These are phyloP conservation scores for Tetragnatha versicolor DNA, from an alignment of 1,140 invertebrate genomes.

Conservation along the genomic window DNA sequence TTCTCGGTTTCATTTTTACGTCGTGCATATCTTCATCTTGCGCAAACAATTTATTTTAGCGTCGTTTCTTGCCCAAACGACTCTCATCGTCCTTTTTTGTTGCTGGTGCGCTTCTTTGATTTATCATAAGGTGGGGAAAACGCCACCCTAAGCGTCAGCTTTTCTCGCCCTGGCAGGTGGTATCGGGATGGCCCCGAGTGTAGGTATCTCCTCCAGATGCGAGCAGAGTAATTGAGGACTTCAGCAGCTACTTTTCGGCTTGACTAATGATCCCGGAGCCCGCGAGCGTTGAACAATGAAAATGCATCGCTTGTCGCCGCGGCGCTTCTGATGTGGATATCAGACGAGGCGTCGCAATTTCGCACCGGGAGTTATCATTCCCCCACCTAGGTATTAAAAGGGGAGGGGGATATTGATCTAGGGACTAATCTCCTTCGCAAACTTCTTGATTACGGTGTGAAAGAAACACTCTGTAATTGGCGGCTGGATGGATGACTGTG, in stretches of 20 bases:
- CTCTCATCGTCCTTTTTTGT: conserved; percentile 6
- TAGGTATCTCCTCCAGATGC: conserved; percentile 18
- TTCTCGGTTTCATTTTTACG: background rate
- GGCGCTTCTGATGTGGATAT: conserved; percentile 9
- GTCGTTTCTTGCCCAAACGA: conserved; percentile 10
- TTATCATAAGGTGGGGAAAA: conserved; percentile 45
- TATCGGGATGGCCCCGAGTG: conserved; percentile 1
- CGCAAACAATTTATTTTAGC: conserved; percentile 46
- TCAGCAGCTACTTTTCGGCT: conserved; percentile 45
- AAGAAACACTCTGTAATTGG: too few species aligned
- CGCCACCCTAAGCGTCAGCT: conserved; percentile 45
- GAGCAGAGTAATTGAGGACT: conserved; percentile 29
- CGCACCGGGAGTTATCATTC: too few species aligned
- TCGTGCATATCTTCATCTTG: conserved; percentile 45
- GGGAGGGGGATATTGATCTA: too few species aligned
- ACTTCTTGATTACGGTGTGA: too few species aligned
- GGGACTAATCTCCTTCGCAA: too few species aligned
- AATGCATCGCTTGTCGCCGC: background rate
- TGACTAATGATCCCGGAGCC: conserved; percentile 31
- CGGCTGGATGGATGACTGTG: too few species aligned
- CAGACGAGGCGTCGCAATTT: background rate
- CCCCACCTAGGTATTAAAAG: too few species aligned
- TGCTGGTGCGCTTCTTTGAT: background rate
- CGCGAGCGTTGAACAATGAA: conserved; percentile 32
- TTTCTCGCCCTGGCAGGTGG: conserved; percentile 42